Evolutionary conservation across 2,113 vertebrate species (phyloP).

Genomic region (Equus przewalskii): DNA sequence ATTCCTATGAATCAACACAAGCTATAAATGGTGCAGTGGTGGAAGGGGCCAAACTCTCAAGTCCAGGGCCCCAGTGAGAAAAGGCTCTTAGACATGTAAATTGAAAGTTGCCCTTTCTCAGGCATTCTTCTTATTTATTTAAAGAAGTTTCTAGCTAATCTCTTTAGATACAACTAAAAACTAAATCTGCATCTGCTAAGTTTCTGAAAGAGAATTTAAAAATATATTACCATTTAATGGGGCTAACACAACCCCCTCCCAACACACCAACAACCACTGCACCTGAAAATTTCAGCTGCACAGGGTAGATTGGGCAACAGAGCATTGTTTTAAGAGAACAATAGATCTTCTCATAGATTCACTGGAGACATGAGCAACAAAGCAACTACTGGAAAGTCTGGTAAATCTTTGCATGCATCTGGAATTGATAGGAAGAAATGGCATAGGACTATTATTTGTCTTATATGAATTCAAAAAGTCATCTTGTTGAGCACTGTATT

Average conservation of each 20-base stretch:
- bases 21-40: not conserved
- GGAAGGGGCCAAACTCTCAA: not conserved
- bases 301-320: not conserved
- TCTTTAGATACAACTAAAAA: conserved; percentile 15
- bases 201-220: conserved; percentile 30
- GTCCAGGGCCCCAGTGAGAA: not conserved
- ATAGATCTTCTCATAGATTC: conserved; percentile 75
- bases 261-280: not conserved
- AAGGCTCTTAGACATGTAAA: not conserved
- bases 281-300: conserved; percentile 64
- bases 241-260: not conserved
- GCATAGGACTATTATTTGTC: conserved; percentile 80
- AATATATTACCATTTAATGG: not conserved
- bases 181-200: not conserved
- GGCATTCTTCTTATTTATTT: not conserved
- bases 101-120: not conserved
- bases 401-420: conserved; percentile 79
- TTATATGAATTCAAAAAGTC: conserved; percentile 82
- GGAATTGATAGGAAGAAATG: conserved; percentile 84
- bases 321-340: conserved; percentile 76
- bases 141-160: not conserved
- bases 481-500: conserved; percentile 72
- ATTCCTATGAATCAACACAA: not conserved
- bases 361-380: conserved; percentile 69
- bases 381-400: conserved; percentile 81